Evolutionary conservation across 2,888 invertebrate species (phyloP).

Genomic region (Neoitamus cyanurus): DNA sequence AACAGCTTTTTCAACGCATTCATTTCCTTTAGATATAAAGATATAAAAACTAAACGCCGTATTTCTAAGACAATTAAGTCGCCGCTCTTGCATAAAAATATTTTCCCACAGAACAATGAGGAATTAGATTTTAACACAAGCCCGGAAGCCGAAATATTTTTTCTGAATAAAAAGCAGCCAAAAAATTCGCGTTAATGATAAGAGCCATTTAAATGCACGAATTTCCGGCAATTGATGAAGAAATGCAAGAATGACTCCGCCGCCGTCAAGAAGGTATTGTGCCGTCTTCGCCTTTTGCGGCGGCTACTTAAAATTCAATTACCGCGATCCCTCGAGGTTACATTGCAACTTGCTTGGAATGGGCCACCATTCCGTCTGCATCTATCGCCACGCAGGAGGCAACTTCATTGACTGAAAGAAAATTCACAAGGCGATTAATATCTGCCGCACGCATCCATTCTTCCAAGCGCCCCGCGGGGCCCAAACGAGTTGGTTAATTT

Average conservation of each 20-base stretch:
- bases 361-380: not conserved
- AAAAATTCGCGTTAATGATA: not conserved
- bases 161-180: not conserved
- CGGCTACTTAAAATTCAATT: not conserved
- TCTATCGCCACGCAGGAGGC: not conserved
- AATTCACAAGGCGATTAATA: not conserved
- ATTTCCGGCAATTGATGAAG: conserved; percentile 1
- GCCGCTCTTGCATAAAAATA: not conserved
- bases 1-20: too few relatives aligned
- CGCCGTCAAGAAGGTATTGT: not conserved
- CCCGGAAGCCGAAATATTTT: not conserved
- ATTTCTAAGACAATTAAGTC: not conserved
- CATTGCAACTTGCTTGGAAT: not conserved
- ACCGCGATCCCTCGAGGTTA: not conserved
- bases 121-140: not conserved
- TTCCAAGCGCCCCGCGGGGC: not conserved
- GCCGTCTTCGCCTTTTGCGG: not conserved
- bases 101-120: not conserved
- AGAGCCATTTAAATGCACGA: not conserved
- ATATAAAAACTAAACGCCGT: not conserved
- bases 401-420: not conserved
- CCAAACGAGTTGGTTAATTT: not conserved
- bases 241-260: not conserved
- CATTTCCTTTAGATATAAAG: too few relatives aligned
- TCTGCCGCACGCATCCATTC: not conserved